Conservation (phyloP, 1,140 invertebrate species). For the Metopolophium dirhodum region DNA sequence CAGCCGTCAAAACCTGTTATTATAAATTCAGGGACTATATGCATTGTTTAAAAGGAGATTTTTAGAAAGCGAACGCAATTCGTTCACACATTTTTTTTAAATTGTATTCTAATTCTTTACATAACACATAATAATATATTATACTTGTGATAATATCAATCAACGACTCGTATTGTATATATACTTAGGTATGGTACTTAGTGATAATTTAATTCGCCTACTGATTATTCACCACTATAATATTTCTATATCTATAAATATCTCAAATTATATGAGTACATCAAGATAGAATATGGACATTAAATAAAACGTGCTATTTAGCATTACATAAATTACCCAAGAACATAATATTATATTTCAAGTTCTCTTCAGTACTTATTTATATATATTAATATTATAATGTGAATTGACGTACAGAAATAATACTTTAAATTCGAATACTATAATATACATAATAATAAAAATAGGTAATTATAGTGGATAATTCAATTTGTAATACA, state of each 20-base stretch:
- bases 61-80: not conserved
- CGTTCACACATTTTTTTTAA: not conserved
- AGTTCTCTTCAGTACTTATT: not conserved
- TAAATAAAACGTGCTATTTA: not conserved
- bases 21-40: not conserved
- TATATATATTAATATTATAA: not conserved
- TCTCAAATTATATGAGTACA: not conserved
- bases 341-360: not conserved
- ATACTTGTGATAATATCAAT: not conserved
- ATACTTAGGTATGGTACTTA: not conserved
- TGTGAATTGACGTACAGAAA: not conserved
- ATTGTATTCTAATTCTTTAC: not conserved
- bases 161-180: not conserved
- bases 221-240: not conserved
- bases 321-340: not conserved
- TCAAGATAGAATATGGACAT: not conserved
- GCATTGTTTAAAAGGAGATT: not conserved
- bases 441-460: not conserved
- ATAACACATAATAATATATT: not conserved
- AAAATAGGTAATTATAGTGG: not conserved
- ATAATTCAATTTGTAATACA: not conserved
- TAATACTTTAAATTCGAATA: not conserved
- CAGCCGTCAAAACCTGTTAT: not conserved
- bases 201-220: not conserved
- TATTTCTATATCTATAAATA: not conserved